Base-by-base conservation (phyloP, 1,140 invertebrate species). In the Macrotrachela quadricornifera region DNA sequence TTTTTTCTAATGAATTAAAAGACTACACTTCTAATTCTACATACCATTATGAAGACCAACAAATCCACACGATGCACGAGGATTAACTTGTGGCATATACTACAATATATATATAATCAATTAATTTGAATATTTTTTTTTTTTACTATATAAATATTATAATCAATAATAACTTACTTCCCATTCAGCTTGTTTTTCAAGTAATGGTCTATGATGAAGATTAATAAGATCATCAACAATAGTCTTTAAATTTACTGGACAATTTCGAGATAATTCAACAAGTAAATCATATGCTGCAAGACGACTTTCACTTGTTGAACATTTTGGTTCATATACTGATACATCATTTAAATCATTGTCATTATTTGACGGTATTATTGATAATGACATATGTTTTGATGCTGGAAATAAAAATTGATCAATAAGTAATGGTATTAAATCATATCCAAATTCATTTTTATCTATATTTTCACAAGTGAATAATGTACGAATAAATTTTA, bases 361-460 rank as follows among this genome's bases (percentile, higher is more conserved):
- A 17, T 40, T 21, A 17, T n/a, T 14, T 36, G 11, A 17, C 37
- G 44, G 13, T 15, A 53, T 37, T 39, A 53, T 13, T 15, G 16
- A 11, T 30, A 30, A 30, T 30, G 21, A 30, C 21, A 30, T 30
- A 4, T 8, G 21, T 30, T 30, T 30, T 39, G 65, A 61, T 13
- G 73, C 71, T 40, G 73, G 73, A 57, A 75, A 74, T 51, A 75
- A 59, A 59, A 73, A 74, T 50, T 72, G 63, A 57, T 65, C 58
- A 8, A 74, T 59, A 17, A 75, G 56, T 30, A 21, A 15, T 0
- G 6, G 11, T 15, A 52, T 55, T 6, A 56, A 53, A 54, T 17
- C 57, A 60, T 49, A 57, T 69, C 69, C 70, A 60, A 61, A 58
- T 46, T 65, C 62, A 51, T 60, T 60, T 58, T 68, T 70, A 48